Conservation (phyloP, 2,113 vertebrate species). For the Helogale parvula region DNA sequence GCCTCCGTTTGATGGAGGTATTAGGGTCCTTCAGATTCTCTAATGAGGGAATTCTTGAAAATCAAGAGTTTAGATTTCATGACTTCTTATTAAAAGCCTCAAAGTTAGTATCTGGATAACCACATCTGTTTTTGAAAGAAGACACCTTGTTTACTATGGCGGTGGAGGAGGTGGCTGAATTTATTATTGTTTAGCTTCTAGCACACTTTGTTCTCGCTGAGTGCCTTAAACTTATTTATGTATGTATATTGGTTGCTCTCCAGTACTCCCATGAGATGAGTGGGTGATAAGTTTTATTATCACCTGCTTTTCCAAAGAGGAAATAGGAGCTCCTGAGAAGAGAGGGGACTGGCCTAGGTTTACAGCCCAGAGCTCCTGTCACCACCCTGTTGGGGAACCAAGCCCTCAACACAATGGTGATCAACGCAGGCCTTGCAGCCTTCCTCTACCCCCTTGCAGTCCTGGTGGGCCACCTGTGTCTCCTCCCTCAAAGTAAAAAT, state of each 20-base stretch:
- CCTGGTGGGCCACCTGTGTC: not conserved
- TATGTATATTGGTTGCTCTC: slow-evolving; percentile 35
- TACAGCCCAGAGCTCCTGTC: not conserved
- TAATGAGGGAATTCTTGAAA: slow-evolving; percentile 45
- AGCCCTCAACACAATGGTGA: not conserved
- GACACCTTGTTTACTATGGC: slow-evolving; percentile 54
- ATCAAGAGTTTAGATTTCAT: slow-evolving; percentile 55
- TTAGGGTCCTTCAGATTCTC: slow-evolving; percentile 36
- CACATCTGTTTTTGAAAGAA: slow-evolving; percentile 33
- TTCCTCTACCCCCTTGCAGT: not conserved
- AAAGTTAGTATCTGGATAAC: slow-evolving; percentile 32
- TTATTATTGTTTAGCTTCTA: slow-evolving; percentile 50
- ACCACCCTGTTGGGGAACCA: not conserved
- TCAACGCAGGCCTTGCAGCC: not conserved
- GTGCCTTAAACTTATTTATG: slow-evolving; percentile 58
- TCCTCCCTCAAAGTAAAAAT: not conserved
- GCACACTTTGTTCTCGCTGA: slow-evolving; percentile 63
- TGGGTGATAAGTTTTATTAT: slow-evolving; percentile 71
- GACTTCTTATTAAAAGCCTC: slow-evolving; percentile 39
- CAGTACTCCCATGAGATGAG: slow-evolving; percentile 61
- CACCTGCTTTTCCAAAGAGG: slow-evolving; percentile 45
- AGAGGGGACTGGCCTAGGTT: not conserved
- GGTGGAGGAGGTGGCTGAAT: slow-evolving; percentile 13
- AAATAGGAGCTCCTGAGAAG: not conserved
- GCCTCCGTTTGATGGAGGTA: not conserved